Percentiles rank a stretch among this genome's conserved stretches.
Evolutionary conservation across 30 jellyfish, hydroid and myxozoan genomes (phyloP).

Genomic region (Hydra vulgaris): DNA sequence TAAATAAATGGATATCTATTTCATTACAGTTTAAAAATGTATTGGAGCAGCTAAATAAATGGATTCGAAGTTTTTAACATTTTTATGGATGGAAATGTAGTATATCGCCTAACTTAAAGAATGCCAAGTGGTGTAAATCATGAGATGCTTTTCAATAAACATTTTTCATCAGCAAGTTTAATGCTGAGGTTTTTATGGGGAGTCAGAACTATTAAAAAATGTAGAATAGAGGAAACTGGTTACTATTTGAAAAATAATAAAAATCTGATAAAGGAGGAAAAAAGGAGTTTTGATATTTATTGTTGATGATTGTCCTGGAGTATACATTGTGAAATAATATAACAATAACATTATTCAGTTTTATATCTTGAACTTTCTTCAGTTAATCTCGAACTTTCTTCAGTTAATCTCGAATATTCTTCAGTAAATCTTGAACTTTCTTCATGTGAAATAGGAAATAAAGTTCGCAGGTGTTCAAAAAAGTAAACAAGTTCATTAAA

Average conservation of each 20-base stretch:
- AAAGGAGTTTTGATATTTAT: constrained; percentile 40
- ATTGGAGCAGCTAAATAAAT: background rate
- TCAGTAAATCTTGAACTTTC: background rate
- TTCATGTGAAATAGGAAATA: background rate
- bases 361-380: too few species aligned
- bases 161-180: background rate
- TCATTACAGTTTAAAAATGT: too few species aligned
- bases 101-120: background rate
- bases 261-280: constrained; percentile 28
- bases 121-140: constrained; percentile 10
- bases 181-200: constrained; percentile 9
- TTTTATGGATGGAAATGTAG: background rate
- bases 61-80: background rate
- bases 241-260: constrained; percentile 15
- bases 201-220: constrained; percentile 32
- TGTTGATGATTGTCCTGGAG: constrained; percentile 26
- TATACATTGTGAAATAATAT: constrained; percentile 38
- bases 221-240: constrained; percentile 33
- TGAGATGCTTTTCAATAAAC: constrained; percentile 4
- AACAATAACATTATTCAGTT: constrained; percentile 53
- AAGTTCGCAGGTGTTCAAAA: constrained; percentile 3
- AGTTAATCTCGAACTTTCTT: too few species aligned
- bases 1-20: too few species aligned
- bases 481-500: background rate
- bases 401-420: too few species aligned